Evolutionary conservation across 2,888 invertebrate genomes (phyloP).

Genomic region (Melanargia galathea): DNA sequence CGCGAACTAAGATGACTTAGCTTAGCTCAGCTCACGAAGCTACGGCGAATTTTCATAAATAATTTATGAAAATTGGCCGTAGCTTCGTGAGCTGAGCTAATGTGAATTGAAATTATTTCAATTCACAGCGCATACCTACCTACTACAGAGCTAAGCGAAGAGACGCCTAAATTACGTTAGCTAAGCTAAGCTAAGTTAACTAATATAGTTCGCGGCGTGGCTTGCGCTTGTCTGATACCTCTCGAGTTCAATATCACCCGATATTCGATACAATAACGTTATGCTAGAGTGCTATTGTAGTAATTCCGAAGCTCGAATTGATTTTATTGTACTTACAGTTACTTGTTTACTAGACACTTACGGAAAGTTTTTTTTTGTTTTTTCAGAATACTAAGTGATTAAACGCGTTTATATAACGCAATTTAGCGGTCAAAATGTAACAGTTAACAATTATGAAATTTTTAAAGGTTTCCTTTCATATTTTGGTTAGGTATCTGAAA

Average conservation of each 20-base stretch:
- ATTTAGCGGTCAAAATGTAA: background rate
- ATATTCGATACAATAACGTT: conserved; percentile 31
- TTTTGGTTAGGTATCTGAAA: conserved; percentile 1
- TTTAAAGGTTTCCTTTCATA: conserved; percentile 9
- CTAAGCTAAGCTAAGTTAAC: too few species aligned
- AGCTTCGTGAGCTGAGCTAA: too few species aligned
- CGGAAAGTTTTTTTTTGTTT: conserved; percentile 1
- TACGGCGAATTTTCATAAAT: too few species aligned
- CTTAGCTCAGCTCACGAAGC: too few species aligned
- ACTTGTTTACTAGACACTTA: background rate
- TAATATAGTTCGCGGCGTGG: too few species aligned
- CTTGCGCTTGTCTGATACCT: background rate
- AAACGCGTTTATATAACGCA: conserved; percentile 8
- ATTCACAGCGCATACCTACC: too few species aligned
- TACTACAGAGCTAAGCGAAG: too few species aligned
- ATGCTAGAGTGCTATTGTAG: conserved; percentile 21
- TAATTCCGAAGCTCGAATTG: background rate
- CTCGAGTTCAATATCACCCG: conserved; percentile 25
- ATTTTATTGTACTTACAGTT: too few species aligned
- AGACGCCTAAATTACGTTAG: too few species aligned
- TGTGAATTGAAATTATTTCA: too few species aligned
- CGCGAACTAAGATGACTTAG: too few species aligned
- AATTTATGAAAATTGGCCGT: too few species aligned
- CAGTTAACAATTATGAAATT: background rate
- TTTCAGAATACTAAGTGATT: conserved; percentile 1